Conservation (phyloP, 2,888 invertebrate genomes). For the Toxonevra muliebris region DNA sequence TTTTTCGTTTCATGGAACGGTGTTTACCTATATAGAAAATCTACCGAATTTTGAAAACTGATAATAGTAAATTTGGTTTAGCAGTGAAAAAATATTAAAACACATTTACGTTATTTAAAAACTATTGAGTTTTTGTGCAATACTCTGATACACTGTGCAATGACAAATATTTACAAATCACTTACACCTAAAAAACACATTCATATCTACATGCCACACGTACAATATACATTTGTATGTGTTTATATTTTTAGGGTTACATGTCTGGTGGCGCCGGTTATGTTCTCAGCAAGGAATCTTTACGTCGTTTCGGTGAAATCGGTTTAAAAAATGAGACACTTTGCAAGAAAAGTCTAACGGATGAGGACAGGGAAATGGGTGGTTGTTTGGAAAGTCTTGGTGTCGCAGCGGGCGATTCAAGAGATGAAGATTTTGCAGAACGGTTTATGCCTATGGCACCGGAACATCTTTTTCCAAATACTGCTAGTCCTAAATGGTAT, state of each 20-base stretch:
- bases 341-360: conserved; percentile 65
- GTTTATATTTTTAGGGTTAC: conserved; percentile 72
- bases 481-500: conserved; percentile 83
- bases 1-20: no score
- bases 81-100: no score
- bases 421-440: conserved; percentile 85
- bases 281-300: conserved; percentile 85
- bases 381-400: conserved; percentile 81
- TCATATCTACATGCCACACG: background rate
- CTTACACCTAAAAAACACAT: no score
- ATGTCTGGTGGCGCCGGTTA: conserved; percentile 96
- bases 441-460: conserved; percentile 85
- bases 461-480: conserved; percentile 83
- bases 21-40: no score
- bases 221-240: background rate
- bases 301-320: conserved; percentile 78
- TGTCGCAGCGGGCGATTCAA: conserved; percentile 87
- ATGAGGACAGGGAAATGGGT: conserved; percentile 68
- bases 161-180: no score
- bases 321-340: conserved; percentile 71
- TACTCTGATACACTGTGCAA: no score
- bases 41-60: no score
- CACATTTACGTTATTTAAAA: no score
- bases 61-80: no score
- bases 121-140: no score